Base-by-base conservation (phyloP, 2,797 vertebrate species). In the Amblyopsis hoosieri region DNA sequence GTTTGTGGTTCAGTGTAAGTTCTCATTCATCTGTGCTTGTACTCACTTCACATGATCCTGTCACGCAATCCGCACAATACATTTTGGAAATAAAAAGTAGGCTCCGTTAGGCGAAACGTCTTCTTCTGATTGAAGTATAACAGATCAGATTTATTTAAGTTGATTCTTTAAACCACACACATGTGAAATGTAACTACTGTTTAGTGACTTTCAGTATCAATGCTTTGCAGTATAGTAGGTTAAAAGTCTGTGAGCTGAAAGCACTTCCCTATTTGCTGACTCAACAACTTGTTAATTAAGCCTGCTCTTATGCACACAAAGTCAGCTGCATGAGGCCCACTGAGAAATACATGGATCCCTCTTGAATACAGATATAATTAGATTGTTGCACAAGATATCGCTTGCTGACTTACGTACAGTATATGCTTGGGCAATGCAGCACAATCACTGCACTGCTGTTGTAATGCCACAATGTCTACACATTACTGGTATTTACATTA, bases 291-390 rank as follows among this genome's bases (percentile, higher is more conserved):
- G 80, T 85, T 91, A 92, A 92, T 91, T 82, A 89, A 85, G 85
- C 74, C 78, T 57, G 71, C 78, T 78, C 79, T 89, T 89, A 84
- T 85, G 88, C 86, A 83, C 84, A 84, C 81, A 82, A 84, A 87
- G 79, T 87, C 83, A 87, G 81, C 88, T 83, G 80, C 84, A 74
- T 54, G 54, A 80, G 71, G 80, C 81, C 89, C 84, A 10, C 67
- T 73, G 89, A 90, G 90, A 88, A 82, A 89, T 85, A 68, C 84
- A 66, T 23, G 29, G 67, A 86, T 87, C 84, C 85, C 87, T 71
- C 79, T 84, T 85, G 87, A 86, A 88, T 87, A 85, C 82, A 85
- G 80, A 89, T 86, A 88, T 89, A 91, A 92, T 91, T 90, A 92
- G 85, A 88, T 83, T 87, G 82, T 81, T 90, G 79, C 76, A 80